Base-by-base conservation (phyloP, 2,797 vertebrate species). In the Babyrousa celebensis region DNA sequence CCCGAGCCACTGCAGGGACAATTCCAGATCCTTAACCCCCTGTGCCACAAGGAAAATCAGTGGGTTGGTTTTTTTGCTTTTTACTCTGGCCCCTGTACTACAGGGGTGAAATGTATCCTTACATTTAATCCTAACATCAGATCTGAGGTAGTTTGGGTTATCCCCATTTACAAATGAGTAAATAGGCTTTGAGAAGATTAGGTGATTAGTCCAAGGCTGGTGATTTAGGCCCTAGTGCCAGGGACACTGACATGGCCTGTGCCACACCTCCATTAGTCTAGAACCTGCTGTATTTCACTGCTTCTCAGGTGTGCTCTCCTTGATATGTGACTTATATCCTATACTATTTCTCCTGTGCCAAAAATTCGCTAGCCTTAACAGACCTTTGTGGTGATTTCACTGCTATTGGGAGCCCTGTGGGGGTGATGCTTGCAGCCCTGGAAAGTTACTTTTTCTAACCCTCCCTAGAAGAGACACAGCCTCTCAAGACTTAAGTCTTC, bases 131-230 rank as follows among this genome's bases (percentile, higher is more conserved):
- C 56, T 86, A 56, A 75, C 27, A 27, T 78, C 5, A 27, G 54
- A 85, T 79, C 79, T 11, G 11, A 40, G 43, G 17, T 95, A 43
- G 12, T 78, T 92, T 97, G 72, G 17, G 58, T 91, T 89, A 85
- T 91, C 54, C 21, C 11, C 32, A 78, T 85, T 87, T 82, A 74
- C 68, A 91, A 86, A 62, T 72, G 70, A 85, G n/a, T 63, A 58
- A 91, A 85, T 65, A 89, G 23, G 36, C 72, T 72, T 96, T 95
- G 84, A 70, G 32, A 89, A 94, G 43, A 85, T 89, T 32, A 65
- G 56, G 25, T 90, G 36, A 77, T 43, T 92, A 70, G n/a, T 84
- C 12, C 75, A 85, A 67, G 62, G 36, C 65, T 93, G 40, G 48
- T 83, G 58, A 48, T 67, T 6, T 80, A 88, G 86, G 36, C 67